phyloP scores from a whole-genome alignment of 2,797 vertebrate species.

The Notoglanidium macrostoma region DNA sequence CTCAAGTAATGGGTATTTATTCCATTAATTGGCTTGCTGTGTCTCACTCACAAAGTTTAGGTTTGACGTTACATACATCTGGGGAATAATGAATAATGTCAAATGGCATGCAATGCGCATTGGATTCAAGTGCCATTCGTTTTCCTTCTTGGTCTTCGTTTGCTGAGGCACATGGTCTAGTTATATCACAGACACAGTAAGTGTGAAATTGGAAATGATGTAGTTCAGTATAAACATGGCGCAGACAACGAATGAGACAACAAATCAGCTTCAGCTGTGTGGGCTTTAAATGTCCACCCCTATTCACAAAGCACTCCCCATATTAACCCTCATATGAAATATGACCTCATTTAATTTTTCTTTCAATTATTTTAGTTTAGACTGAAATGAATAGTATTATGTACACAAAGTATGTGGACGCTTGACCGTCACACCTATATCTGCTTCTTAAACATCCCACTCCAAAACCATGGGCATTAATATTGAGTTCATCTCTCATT shows the following conservation, averaged over 20 bases:
- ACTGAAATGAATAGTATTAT: background rate
- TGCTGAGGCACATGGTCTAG: background rate
- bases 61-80: conserved; percentile 29
- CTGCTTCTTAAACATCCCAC: background rate
- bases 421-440: too few species aligned
- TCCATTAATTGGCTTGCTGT: conserved; percentile 63
- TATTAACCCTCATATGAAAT: background rate
- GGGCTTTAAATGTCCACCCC: background rate
- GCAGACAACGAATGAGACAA: background rate
- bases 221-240: background rate
- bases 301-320: background rate
- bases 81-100: conserved; percentile 38
- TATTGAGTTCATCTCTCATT: background rate
- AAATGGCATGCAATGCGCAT: background rate
- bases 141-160: background rate
- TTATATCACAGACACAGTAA: background rate
- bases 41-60: conserved; percentile 53
- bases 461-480: background rate
- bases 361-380: background rate
- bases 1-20: conserved; percentile 55
- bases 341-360: background rate
- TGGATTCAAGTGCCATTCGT: conserved; percentile 2
- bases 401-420: background rate
- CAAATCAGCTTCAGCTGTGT: background rate
- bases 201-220: background rate